Conservation (phyloP, 2,113 vertebrate genomes). For the Tricholaema leucomelas region DNA sequence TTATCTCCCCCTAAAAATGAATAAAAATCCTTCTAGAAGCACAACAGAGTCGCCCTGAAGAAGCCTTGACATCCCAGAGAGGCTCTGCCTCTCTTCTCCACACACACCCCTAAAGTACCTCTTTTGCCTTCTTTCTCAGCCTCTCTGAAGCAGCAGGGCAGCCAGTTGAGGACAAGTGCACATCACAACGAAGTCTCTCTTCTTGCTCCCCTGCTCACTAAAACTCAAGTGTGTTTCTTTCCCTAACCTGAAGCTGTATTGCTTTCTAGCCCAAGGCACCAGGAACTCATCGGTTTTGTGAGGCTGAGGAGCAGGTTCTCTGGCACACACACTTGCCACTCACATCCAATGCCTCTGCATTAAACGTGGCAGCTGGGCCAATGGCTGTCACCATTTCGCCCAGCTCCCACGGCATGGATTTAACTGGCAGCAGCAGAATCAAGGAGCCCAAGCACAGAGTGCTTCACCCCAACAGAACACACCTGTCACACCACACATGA, state of each 20-base stretch:
- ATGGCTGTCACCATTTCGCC: not conserved
- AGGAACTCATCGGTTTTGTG: rapidly evolving
- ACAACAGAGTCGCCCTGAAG: not conserved
- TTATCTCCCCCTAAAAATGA: not conserved
- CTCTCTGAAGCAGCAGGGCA: not conserved
- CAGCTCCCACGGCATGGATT: not conserved
- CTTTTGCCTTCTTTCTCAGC: not conserved
- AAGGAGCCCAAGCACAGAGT: not conserved
- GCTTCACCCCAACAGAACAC: not conserved
- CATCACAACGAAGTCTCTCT: not conserved
- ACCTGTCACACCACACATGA: no score
- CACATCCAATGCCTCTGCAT: not conserved
- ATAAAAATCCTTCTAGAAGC: not conserved
- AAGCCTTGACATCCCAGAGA: not conserved
- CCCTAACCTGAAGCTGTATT: not conserved
- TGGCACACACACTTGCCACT: not conserved
- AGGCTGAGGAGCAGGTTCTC: not conserved
- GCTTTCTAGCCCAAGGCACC: no score
- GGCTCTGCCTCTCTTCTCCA: not conserved
- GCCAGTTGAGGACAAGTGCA: not conserved
- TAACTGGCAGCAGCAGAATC: not conserved
- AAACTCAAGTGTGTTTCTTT: not conserved
- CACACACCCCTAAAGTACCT: not conserved
- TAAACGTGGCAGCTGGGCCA: not conserved
- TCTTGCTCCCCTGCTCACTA: not conserved